Conservation (phyloP, 2,113 vertebrate genomes). For the Nipponia nippon region DNA sequence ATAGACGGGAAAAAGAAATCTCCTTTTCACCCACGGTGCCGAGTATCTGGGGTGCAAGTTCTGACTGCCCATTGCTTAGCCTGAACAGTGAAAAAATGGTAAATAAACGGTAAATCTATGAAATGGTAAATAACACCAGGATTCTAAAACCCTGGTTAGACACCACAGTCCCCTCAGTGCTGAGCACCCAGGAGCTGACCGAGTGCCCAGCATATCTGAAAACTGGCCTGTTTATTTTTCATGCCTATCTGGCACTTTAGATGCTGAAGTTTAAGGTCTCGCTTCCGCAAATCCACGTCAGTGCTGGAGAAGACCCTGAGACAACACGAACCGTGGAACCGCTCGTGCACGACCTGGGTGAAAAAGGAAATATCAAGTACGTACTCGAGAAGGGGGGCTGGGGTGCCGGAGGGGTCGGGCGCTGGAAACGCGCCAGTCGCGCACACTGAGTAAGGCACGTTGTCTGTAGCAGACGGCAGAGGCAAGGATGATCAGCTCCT, state of each 20-base stretch:
- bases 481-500: not conserved
- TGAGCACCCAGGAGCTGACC: not conserved
- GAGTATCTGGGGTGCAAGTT: not conserved
- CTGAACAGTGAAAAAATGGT: not conserved
- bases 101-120: too few relatives aligned
- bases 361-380: not conserved
- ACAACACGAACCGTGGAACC: rapidly evolving
- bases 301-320: not conserved
- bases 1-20: not conserved
- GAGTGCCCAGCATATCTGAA: rapidly evolving
- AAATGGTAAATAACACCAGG: not conserved
- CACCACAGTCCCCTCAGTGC: rapidly evolving
- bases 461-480: not conserved
- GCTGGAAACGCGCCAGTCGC: rapidly evolving
- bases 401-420: not conserved
- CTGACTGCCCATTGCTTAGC: not conserved
- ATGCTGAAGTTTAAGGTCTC: not conserved
- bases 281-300: not conserved
- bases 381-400: not conserved
- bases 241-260: not conserved
- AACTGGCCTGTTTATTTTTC: not conserved
- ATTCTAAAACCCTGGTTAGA: not conserved
- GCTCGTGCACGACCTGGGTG: not conserved
- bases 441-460: not conserved
- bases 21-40: not conserved